phyloP scores from a whole-genome alignment of 2,888 invertebrate genomes.

The Cosmia trapezina region DNA sequence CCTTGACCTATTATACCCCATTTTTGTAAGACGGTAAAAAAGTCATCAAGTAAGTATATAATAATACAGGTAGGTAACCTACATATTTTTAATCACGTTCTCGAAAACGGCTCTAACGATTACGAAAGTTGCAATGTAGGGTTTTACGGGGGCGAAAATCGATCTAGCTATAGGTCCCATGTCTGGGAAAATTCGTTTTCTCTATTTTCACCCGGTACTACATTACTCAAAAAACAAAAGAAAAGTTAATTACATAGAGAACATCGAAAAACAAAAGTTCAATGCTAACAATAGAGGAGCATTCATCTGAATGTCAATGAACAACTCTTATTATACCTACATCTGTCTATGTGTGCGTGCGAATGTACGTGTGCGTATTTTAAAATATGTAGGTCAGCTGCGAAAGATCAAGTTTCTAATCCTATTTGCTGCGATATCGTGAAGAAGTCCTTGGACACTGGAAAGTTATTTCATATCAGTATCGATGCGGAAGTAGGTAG shows the following conservation, averaged over 20 bases:
- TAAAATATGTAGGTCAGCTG: conserved; percentile 52
- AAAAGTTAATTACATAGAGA: conserved; percentile 13
- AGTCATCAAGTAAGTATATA: too few relatives aligned
- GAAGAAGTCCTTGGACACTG: conserved; percentile 11
- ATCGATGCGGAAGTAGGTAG: background rate
- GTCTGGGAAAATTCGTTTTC: too few relatives aligned
- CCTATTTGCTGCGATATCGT: conserved; percentile 18
- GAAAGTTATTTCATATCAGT: background rate
- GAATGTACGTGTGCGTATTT: conserved; percentile 20
- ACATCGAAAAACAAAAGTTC: conserved; percentile 28
- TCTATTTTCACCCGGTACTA: too few relatives aligned
- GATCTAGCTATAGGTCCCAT: too few relatives aligned
- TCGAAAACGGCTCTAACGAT: too few relatives aligned
- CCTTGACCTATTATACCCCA: too few relatives aligned
- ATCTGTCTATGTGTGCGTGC: background rate
- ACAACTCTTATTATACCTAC: conserved; percentile 19
- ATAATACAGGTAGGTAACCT: too few relatives aligned
- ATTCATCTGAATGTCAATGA: conserved; percentile 44
- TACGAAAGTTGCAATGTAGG: too few relatives aligned
- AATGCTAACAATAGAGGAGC: conserved; percentile 34
- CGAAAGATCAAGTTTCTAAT: conserved; percentile 30
- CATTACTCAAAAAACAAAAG: background rate
- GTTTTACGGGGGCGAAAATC: too few relatives aligned
- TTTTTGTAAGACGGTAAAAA: too few relatives aligned
- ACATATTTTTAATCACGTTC: too few relatives aligned